phyloP scores from a whole-genome alignment of 2,113 vertebrate genomes.

The Campylorhamphus procurvoides region DNA sequence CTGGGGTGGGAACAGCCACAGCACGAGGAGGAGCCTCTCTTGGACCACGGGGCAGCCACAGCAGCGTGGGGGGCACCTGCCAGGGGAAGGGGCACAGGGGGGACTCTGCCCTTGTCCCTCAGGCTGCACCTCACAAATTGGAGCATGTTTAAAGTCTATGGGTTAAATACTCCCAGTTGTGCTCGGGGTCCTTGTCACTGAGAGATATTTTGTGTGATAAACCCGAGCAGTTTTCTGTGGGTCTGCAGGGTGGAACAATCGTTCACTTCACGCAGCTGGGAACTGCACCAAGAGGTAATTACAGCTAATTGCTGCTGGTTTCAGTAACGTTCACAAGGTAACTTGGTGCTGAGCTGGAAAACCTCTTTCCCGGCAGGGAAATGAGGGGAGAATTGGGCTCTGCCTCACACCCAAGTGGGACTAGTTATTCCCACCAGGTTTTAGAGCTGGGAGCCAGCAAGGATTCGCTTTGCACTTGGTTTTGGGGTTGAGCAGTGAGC shows the following conservation, averaged over 20 bases:
- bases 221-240: neutral
- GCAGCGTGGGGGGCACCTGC: no score
- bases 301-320: neutral
- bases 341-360: neutral
- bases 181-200: fast-evolving
- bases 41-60: no score
- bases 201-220: neutral
- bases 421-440: neutral
- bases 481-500: neutral
- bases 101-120: fast-evolving
- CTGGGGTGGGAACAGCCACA: no score
- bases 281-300: neutral
- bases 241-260: no score
- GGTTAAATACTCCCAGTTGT: neutral
- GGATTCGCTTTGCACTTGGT: neutral
- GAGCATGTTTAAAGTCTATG: fast-evolving
- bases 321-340: neutral
- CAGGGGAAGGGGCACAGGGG: neutral
- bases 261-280: neutral
- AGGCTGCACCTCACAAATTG: neutral
- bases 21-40: no score
- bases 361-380: neutral
- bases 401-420: neutral
- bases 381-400: neutral
- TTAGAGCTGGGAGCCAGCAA: neutral